Evolutionary conservation across 2,888 invertebrate genomes (phyloP), one percentile per base, ranked within the genome.

Genomic region (Hypomecis atomaria): DNA sequence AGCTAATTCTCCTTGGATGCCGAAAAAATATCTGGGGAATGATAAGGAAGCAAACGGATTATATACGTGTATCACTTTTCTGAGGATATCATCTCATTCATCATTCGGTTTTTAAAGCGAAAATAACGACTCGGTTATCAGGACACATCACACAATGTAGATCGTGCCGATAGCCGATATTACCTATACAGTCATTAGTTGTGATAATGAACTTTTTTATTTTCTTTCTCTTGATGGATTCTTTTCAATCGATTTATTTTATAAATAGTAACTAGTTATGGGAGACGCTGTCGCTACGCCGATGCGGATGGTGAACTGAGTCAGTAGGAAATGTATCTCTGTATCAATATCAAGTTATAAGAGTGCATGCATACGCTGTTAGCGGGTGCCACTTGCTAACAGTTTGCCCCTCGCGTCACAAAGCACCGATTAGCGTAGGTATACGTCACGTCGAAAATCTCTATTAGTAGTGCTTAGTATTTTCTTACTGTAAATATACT

Each of bases 61-160:
- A 67, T 65, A 66, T 66, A 60, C 57, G 59, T 65, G 59, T 40
- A 47, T 56, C 56, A 38, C 44, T 57, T 61, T 56, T 55, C 23
- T 59, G 55, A 33, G 56, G 50, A 61, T 64, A 65, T 60, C 59
- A 65, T 71, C 65, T 65, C 55, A 69, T 62, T 66, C 65, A 69
- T 69, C 63, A 67, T 64, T 63, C 49, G 59, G 64, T 65, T 65
- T 64, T 59, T 56, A 68, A 52, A 65, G 52, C 48, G 42, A 64
- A 65, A 62, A 60, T 57, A 63, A 60, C 63, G 61, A 62, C 48
- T 61, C 43, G 57, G 60, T 70, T 62, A 71, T 72, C 70, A 70
- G 43, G 36, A 67, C 53, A 64, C 66, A 70, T 66, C 67, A 69
- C 67, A 72, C 69, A 66, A 65, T 69, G 65, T 62, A 70, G 66